phyloP scores from a whole-genome alignment of 2,888 invertebrate species.

The Cephus pulcher region DNA sequence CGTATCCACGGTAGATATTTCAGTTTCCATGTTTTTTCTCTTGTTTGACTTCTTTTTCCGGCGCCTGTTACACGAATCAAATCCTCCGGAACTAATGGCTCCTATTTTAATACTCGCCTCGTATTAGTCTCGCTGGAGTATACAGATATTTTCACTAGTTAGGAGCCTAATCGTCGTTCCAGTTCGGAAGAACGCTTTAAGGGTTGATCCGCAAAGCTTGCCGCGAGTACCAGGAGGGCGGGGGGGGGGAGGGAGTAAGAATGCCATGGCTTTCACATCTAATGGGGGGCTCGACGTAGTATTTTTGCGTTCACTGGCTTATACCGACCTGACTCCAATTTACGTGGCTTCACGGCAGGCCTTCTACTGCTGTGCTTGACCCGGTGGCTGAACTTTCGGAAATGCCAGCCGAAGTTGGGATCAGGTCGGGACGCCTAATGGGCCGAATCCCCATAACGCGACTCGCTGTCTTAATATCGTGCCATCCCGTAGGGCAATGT shows the following conservation, averaged over 20 bases:
- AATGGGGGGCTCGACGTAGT: constrained; percentile 39
- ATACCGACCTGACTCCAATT: constrained; percentile 35
- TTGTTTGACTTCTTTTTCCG: not conserved
- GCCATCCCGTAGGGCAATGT: not conserved
- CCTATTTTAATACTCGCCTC: not conserved
- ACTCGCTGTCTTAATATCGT: constrained; percentile 35
- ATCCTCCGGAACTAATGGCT: constrained; percentile 49
- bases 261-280: constrained; percentile 28
- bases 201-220: not conserved
- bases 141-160: not conserved
- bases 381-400: constrained; percentile 37
- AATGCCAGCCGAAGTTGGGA: constrained; percentile 39
- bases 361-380: constrained; percentile 11
- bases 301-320: constrained; percentile 41
- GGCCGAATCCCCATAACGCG: constrained; percentile 32
- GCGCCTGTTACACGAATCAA: constrained; percentile 20
- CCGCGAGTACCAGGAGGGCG: not conserved
- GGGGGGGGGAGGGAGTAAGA: not conserved
- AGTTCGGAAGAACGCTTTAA: not conserved
- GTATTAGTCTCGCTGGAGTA: not conserved
- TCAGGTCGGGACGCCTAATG: constrained; percentile 35
- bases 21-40: not conserved
- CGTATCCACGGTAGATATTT: not conserved
- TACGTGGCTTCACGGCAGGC: constrained; percentile 33
- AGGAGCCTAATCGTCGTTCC: not conserved